Percentiles rank a stretch among this genome's conserved stretches.
Conservation (phyloP, 1,140 invertebrate species). For the Cyclargus thomasi region DNA sequence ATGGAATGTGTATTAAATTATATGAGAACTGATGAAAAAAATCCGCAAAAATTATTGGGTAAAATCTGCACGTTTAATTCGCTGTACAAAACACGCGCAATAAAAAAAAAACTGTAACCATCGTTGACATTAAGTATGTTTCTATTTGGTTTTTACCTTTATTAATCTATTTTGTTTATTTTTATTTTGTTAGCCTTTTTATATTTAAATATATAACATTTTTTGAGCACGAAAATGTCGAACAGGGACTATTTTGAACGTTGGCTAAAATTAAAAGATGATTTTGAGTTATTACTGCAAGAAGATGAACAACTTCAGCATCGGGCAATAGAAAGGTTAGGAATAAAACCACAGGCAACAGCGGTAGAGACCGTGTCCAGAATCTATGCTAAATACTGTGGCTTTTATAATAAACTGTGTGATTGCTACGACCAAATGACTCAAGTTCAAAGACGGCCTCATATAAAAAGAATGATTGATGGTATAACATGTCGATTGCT, state of each 20-base stretch:
- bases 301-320: conserved; percentile 53
- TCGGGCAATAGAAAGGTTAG: conserved; percentile 37
- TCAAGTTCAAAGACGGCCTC: conserved; percentile 58
- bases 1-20: too few relatives aligned
- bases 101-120: too few relatives aligned
- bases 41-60: too few relatives aligned
- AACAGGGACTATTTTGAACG: conserved; percentile 54
- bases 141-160: too few relatives aligned
- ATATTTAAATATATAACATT: neutral
- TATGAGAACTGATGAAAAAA: too few relatives aligned
- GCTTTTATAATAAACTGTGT: conserved; percentile 60
- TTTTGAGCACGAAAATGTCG: conserved; percentile 38
- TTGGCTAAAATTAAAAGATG: conserved; percentile 57
- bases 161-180: neutral
- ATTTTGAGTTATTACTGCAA: conserved; percentile 35
- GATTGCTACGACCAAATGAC: conserved; percentile 66
- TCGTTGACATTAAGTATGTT: too few relatives aligned
- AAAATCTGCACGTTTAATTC: too few relatives aligned
- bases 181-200: neutral
- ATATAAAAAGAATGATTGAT: conserved; percentile 55
- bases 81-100: too few relatives aligned
- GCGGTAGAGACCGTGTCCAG: conserved; percentile 57
- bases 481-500: conserved; percentile 53
- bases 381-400: conserved; percentile 56
- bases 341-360: conserved; percentile 56